Conservation (phyloP, 2,113 vertebrate genomes). For the Aegithalos caudatus region DNA sequence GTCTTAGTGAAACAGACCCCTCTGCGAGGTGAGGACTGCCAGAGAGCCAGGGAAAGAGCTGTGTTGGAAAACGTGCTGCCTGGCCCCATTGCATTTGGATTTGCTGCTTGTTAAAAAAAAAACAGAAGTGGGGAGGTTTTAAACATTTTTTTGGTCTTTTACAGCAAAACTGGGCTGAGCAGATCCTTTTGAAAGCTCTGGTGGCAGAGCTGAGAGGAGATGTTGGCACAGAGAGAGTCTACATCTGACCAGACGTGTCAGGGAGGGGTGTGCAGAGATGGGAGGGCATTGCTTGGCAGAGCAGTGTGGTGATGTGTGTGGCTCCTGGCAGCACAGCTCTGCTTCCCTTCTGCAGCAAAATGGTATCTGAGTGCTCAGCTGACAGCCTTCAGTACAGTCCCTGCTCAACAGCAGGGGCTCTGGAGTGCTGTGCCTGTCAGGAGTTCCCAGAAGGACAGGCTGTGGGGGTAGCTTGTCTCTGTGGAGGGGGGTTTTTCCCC, state of each 20-base stretch:
- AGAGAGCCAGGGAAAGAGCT: not conserved
- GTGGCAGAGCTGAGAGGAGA: not conserved
- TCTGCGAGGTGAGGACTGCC: not conserved
- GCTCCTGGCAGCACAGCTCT: not conserved
- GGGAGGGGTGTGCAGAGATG: not conserved
- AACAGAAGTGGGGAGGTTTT: accelerated
- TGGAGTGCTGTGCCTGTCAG: not conserved
- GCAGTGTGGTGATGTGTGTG: not conserved
- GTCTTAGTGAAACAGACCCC: not conserved
- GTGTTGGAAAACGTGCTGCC: not conserved
- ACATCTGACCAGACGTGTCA: accelerated
- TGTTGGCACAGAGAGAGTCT: not conserved
- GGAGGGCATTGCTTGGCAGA: not conserved
- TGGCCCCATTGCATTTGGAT: accelerated
- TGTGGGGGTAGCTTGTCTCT: not conserved
- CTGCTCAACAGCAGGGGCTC: not conserved
- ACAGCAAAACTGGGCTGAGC: not conserved
- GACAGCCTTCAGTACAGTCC: not conserved
- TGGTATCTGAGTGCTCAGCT: not conserved
- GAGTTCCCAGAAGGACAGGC: not conserved
- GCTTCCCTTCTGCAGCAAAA: not conserved
- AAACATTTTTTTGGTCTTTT: not conserved
- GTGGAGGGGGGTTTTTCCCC: not conserved
- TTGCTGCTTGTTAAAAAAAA: not conserved
- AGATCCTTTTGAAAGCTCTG: not conserved